Evolutionary conservation across 2,888 invertebrate species (phyloP), one percentile per base, ranked within the genome.

Genomic region (Drosophila flavopinicola): DNA sequence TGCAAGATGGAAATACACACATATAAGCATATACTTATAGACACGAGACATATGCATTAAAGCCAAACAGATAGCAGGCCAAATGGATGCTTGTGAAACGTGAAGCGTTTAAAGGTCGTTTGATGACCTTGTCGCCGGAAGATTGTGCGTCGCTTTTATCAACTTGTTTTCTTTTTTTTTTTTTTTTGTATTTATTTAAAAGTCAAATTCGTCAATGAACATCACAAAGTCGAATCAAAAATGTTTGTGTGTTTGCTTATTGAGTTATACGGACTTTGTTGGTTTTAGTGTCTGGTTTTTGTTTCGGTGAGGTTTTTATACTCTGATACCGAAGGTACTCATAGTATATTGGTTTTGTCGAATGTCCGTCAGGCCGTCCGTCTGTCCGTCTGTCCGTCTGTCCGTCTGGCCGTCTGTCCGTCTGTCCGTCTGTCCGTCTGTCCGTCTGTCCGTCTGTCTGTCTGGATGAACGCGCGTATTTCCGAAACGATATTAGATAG

Each of bases 41-140:
- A 42, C n/a, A 41, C 7, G 13, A 29, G 29, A 54, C n/a, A 29
- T n/a, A 47, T 4, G 10, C 6, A 24, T 24, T 15, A 30, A 38
- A 38, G 23, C 27, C 2, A 38, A n/a, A 48, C 53, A 25, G 57
- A 66, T 54, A 65, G 52, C 25, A 35, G 25, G 11, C 32, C 17
- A 49, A 41, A 39, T 35, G 54, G 35, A 38, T 48, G 51, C 48
- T 51, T 65, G 58, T 69, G 41, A 51, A 38, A 47, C 51, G 39
- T 56, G 24, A 32, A 52, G 32, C 51, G 48, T 27, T 51, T 35
- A 56, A 72, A 76, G 76, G 66, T 76, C 41, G 41, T 67, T 44
- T 38, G 47, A 35, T 66, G 61, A 65, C 66, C 71, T 60, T 73
- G 75, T 72, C 66, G 65, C 71, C 57, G 68, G 48, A 73, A 75